These are phyloP conservation scores for Hololepta plana DNA, from an alignment of 2,888 invertebrate species.

Conservation along the genomic window DNA sequence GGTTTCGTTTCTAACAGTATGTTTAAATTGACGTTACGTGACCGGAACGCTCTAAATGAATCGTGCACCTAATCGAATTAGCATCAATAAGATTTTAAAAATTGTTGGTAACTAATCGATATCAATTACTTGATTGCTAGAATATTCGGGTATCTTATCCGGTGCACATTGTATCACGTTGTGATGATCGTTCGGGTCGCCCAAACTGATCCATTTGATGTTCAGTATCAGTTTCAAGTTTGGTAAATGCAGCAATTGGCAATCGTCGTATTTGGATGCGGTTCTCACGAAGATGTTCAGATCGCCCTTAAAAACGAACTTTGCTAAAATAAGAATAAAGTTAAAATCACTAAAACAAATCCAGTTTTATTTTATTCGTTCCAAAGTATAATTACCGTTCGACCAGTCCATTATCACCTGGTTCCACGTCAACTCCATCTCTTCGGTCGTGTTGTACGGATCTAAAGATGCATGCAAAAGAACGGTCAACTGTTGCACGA, in stretches of 20 bases:
- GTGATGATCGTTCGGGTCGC: conserved; percentile 92
- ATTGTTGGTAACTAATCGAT: conserved; percentile 6
- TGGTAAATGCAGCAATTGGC: conserved; percentile 80
- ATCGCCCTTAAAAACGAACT: conserved; percentile 82
- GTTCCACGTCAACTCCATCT: conserved; percentile 96
- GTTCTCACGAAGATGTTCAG: conserved; percentile 89
- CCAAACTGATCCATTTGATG: conserved; percentile 80
- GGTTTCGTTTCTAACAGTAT: conserved; percentile 60
- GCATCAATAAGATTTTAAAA: conserved; percentile 3
- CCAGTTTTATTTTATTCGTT: not conserved
- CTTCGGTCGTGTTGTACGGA: conserved; percentile 97
- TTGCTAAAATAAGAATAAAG: conserved; percentile 31
- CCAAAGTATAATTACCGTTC: conserved; percentile 38
- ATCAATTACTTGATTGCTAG: conserved; percentile 62
- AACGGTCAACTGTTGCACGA: conserved; percentile 74
- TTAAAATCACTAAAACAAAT: conserved; percentile 2
- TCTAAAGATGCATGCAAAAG: conserved; percentile 89
- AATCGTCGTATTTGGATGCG: conserved; percentile 98
- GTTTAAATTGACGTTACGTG: conserved; percentile 63
- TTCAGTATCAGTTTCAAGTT: conserved; percentile 68
- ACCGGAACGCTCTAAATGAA: conserved; percentile 87
- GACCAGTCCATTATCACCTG: conserved; percentile 92
- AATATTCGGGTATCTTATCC: conserved; percentile 89
- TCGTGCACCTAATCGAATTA: conserved; percentile 64
- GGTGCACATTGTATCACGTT: conserved; percentile 91